Evolutionary conservation across 1,140 invertebrate genomes (phyloP).

Genomic region (Zophobas morio): DNA sequence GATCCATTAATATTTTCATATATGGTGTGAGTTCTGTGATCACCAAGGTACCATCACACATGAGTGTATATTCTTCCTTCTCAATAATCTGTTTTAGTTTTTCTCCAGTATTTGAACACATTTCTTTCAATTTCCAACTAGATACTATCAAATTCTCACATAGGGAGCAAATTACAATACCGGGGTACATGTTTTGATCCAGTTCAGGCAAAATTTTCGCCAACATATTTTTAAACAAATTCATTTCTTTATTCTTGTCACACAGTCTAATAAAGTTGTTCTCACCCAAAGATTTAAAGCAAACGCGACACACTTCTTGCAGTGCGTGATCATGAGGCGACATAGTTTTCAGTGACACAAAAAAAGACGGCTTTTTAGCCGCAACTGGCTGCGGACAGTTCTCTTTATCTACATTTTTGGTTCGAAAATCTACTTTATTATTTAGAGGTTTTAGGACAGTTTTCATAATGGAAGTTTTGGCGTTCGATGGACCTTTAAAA

Average conservation of each 20-base stretch:
- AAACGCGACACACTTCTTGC: constrained; percentile 9
- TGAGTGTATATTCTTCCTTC: not conserved
- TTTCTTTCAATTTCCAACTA: not conserved
- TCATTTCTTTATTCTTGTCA: not conserved
- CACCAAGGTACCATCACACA: not conserved
- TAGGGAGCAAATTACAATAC: not conserved
- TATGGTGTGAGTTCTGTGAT: not conserved
- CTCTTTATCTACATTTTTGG: not conserved
- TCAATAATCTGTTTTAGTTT: constrained; percentile 1
- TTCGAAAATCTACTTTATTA: not conserved
- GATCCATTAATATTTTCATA: not conserved
- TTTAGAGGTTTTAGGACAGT: not conserved
- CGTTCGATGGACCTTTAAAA: not conserved
- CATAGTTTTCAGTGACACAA: not conserved
- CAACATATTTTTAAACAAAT: not conserved
- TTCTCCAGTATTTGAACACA: not conserved
- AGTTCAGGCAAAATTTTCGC: constrained; percentile 1
- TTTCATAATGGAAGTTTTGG: not conserved
- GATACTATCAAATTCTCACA: not conserved
- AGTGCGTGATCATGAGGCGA: not conserved
- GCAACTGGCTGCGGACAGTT: not conserved
- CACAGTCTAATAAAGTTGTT: not conserved
- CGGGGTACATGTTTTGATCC: not conserved
- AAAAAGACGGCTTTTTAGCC: not conserved
- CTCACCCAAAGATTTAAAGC: not conserved